These are phyloP conservation scores for Drosophila sp. DNA, from an alignment of 1,140 invertebrate species.

Conservation along the genomic window DNA sequence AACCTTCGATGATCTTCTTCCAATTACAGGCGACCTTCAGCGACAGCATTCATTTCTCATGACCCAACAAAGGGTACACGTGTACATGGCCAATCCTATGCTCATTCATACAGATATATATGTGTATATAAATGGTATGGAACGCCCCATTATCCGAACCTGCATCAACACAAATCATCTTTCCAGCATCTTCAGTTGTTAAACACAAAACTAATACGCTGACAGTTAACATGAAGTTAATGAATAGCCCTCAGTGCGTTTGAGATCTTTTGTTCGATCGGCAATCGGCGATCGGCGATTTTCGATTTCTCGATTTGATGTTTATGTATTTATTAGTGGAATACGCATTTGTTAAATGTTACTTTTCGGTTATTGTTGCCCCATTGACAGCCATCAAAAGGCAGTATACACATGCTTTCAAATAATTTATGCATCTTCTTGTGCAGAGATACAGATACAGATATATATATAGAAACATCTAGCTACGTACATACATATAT, in stretches of 20 bases:
- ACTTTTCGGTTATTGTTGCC: background rate
- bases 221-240: slow-evolving; percentile 51
- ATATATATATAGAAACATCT: background rate
- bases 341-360: slow-evolving; percentile 14
- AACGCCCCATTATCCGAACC: slow-evolving; percentile 34
- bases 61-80: slow-evolving; percentile 8
- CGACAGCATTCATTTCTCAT: slow-evolving; percentile 22
- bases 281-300: background rate
- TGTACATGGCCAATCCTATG: slow-evolving; percentile 22
- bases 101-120: background rate
- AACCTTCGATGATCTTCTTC: slow-evolving; percentile 28
- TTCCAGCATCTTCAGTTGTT: slow-evolving; percentile 30
- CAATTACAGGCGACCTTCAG: slow-evolving; percentile 45
- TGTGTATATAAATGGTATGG: background rate
- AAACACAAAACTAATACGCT: slow-evolving; percentile 54
- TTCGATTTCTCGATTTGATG: slow-evolving; percentile 26
- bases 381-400: slow-evolving; percentile 13
- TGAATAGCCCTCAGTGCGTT: slow-evolving; percentile 38
- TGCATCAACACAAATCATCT: slow-evolving; percentile 26
- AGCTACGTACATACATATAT: background rate
- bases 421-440: slow-evolving; percentile 50
- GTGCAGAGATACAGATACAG: slow-evolving; percentile 6
- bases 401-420: slow-evolving; percentile 16
- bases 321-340: slow-evolving; percentile 44
- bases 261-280: slow-evolving; percentile 32